These are phyloP conservation scores for Pseudobourletiella spinata DNA, from an alignment of 1,140 invertebrate species.

Conservation along the genomic window DNA sequence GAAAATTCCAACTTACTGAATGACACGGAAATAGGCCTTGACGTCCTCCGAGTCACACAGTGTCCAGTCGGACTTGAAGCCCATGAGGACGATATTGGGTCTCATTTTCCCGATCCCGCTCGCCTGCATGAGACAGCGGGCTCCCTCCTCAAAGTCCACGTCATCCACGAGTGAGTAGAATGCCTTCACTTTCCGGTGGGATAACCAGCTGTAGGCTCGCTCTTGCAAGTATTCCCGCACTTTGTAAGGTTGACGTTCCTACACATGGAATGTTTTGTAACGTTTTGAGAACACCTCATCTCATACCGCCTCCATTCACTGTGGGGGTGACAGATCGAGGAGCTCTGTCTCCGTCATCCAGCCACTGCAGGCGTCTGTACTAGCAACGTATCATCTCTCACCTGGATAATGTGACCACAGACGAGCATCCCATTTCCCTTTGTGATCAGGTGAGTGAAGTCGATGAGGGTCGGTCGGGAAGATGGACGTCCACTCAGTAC, in stretches of 20 bases:
- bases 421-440: conserved; percentile 52
- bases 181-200: conserved; percentile 73
- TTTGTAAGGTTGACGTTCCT: conserved; percentile 55
- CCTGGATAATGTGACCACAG: conserved; percentile 50
- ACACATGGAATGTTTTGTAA: not conserved
- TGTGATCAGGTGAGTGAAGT: conserved; percentile 51
- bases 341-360: too few species aligned
- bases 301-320: too few species aligned
- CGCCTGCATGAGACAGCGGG: conserved; percentile 41
- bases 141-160: conserved; percentile 55
- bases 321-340: too few species aligned
- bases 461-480: conserved; percentile 48
- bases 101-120: conserved; percentile 51
- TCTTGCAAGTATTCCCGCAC: conserved; percentile 50
- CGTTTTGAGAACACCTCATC: too few species aligned
- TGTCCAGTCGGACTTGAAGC: conserved; percentile 52
- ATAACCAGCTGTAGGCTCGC: conserved; percentile 70
- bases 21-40: conserved; percentile 50
- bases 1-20: conserved; percentile 52
- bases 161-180: conserved; percentile 83
- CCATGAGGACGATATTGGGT: conserved; percentile 52
- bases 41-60: conserved; percentile 42
- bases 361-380: too few species aligned
- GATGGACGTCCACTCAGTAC: conserved; percentile 49
- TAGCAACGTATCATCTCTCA: too few species aligned